Conservation (phyloP, 2,797 vertebrate genomes). For the Gallinago solitaria region DNA sequence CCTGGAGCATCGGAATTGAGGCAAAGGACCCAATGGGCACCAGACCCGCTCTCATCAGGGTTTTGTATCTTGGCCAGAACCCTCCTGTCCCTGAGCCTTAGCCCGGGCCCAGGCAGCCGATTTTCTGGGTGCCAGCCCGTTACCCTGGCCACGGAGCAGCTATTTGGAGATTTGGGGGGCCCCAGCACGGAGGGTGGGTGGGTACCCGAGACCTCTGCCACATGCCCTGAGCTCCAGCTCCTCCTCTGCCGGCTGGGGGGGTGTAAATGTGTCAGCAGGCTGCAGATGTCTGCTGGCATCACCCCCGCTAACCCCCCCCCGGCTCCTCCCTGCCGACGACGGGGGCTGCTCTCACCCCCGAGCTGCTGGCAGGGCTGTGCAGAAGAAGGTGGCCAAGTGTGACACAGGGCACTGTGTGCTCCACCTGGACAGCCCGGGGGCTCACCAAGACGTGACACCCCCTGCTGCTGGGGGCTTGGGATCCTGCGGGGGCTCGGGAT, state of each 20-base stretch:
- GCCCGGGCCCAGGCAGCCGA: background rate
- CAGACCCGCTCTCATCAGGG: background rate
- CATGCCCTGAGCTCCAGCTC: background rate
- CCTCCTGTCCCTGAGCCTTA: rapidly evolving
- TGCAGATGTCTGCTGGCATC: background rate
- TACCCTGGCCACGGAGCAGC: background rate
- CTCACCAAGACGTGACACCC: background rate
- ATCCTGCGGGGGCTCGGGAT: background rate
- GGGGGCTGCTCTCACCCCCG: background rate
- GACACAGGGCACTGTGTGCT: background rate
- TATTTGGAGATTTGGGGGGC: background rate
- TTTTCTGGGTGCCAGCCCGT: background rate
- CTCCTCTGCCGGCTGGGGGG: background rate
- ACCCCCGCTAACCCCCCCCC: background rate
- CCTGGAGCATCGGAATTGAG: background rate
- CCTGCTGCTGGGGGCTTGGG: rapidly evolving
- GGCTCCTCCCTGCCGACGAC: background rate
- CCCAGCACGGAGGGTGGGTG: background rate
- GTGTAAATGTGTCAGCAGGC: background rate
- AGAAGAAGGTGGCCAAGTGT: background rate
- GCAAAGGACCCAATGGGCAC: background rate
- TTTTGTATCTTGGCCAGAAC: background rate
- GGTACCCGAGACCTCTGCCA: background rate
- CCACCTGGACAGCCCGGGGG: background rate
- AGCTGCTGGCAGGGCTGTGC: background rate